Conservation (phyloP, 2,797 vertebrate species). For the Mico argentatus region DNA sequence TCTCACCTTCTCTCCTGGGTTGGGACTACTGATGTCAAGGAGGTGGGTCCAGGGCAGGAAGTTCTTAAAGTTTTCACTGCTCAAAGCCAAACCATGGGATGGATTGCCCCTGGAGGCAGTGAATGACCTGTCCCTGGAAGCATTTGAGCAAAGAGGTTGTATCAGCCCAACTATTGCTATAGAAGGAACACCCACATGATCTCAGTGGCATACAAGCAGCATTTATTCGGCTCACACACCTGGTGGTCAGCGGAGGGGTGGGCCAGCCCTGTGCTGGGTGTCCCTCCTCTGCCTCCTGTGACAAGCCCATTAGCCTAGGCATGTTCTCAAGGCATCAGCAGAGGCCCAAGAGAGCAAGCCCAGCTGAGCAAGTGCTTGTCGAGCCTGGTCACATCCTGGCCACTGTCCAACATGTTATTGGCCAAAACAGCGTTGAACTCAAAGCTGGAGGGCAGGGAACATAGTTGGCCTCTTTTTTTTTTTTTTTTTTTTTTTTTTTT, state of each 20-base stretch:
- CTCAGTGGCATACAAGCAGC: neutral
- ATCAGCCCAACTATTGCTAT: neutral
- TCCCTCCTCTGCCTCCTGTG: neutral
- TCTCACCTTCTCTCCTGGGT: neutral
- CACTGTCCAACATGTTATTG: neutral
- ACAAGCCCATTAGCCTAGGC: neutral
- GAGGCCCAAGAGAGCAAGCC: neutral
- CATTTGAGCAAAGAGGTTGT: neutral
- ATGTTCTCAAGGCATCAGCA: neutral
- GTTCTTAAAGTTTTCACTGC: neutral
- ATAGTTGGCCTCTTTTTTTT: neutral
- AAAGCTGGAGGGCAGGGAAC: neutral
- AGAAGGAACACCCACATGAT: neutral
- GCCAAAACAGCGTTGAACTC: neutral
- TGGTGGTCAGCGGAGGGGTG: neutral
- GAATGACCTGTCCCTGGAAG: neutral
- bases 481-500: too few relatives aligned
- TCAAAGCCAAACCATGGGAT: neutral
- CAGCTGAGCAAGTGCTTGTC: neutral
- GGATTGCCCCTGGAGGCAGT: neutral
- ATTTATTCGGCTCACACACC: neutral
- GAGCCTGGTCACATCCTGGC: neutral
- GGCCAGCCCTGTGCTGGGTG: neutral
- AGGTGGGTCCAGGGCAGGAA: neutral
- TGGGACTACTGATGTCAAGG: neutral